Evolutionary conservation across 1,140 invertebrate genomes (phyloP).

Genomic region (Calliphora vicina): DNA sequence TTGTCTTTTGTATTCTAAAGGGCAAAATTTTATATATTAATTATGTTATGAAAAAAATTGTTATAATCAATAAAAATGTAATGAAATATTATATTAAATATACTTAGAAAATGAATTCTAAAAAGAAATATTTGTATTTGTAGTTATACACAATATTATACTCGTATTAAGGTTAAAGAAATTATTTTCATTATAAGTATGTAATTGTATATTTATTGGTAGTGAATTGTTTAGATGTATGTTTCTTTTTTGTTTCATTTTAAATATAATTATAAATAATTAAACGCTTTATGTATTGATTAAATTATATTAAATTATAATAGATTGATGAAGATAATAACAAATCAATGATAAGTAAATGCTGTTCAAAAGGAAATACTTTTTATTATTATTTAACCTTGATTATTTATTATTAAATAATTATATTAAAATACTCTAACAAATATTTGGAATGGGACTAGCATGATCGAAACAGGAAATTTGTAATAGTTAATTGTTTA

Average conservation of each 20-base stretch:
- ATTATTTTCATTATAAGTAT: not conserved
- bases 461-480: too few relatives aligned
- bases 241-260: not conserved
- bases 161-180: not conserved
- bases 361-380: not conserved
- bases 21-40: too few relatives aligned
- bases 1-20: not conserved
- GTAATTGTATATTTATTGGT: not conserved
- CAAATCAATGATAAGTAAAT: not conserved
- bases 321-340: not conserved
- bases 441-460: too few relatives aligned
- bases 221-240: not conserved
- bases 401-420: too few relatives aligned
- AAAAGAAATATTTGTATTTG: not conserved
- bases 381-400: too few relatives aligned
- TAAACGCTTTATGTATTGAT: not conserved
- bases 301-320: too few relatives aligned
- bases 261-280: not conserved
- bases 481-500: too few relatives aligned
- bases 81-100: not conserved
- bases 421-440: too few relatives aligned
- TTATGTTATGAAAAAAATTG: not conserved
- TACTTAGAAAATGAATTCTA: not conserved
- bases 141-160: not conserved
- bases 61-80: not conserved